Evolutionary conservation across 2,113 vertebrate species (phyloP).

Genomic region (Sander lucioperca): DNA sequence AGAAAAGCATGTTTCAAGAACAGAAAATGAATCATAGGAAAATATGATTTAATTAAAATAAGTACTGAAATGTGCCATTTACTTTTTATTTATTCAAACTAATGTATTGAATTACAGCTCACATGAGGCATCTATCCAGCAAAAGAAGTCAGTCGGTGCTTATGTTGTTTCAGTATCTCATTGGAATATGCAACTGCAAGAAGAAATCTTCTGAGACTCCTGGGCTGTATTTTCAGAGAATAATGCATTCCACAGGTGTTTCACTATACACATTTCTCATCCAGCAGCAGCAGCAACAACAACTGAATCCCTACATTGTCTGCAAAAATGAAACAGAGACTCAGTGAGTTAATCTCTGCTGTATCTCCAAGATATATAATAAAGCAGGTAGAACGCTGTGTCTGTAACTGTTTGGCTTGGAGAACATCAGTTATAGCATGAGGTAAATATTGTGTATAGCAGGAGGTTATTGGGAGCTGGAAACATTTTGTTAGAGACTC

Average conservation of each 20-base stretch:
- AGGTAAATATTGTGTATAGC: neutral
- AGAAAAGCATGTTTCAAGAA: slow-evolving; percentile 1
- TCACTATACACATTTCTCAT: slow-evolving; percentile 24
- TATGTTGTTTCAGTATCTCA: neutral
- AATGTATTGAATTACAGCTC: neutral
- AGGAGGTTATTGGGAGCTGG: neutral
- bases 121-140: neutral
- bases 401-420: neutral
- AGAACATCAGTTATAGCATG: neutral
- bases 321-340: slow-evolving; percentile 27
- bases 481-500: neutral
- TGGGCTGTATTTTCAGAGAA: slow-evolving; percentile 24
- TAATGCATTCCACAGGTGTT: slow-evolving; percentile 34
- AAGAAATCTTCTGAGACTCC: slow-evolving; percentile 3
- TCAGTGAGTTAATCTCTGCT: neutral
- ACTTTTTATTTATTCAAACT: neutral
- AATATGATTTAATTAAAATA: neutral
- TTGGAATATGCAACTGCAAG: neutral
- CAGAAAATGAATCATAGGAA: neutral
- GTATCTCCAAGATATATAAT: slow-evolving; percentile 28
- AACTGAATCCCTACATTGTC: slow-evolving; percentile 5
- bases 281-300: neutral
- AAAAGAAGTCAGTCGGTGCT: neutral
- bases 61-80: neutral
- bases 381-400: slow-evolving; percentile 23